Evolutionary conservation across 1,140 invertebrate genomes (phyloP), one percentile per base, ranked within the genome.

Genomic region (Pogonomyrmex californicus): DNA sequence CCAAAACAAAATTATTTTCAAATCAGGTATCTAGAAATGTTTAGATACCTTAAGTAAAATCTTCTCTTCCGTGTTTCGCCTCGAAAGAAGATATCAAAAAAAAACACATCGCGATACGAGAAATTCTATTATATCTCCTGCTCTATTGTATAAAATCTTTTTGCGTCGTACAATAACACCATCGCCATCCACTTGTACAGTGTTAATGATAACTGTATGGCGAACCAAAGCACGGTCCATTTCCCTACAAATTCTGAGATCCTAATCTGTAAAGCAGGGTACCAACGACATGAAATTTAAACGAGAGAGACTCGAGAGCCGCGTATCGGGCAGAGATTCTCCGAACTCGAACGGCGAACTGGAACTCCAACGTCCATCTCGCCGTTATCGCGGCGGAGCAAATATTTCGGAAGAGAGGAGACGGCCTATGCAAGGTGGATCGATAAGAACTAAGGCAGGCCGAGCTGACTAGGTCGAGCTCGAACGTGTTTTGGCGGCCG

Each of bases 381-480:
- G n/a, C 30, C 17, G 54, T 73, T 60, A 75, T 60, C 38, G 66
- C 41, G 51, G 10, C 44, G 41, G 7, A 33, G 54, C 63, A 83
- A 83, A 83, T 83, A 73, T 73, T 82, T 83, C 79, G 79, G 68
- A 83, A 83, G 79, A 73, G 38, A 73, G 30, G 41, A 83, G 68
- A 83, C 41, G 44, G 79, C 79, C 79, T 83, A 75, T 83, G 54
- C 79, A 75, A 75, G 54, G 68, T 62, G 30, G 79, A 83, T 83
- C 79, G 79, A 83, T 83, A 83, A 83, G 79, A 83, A 83, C 79
- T 66, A 83, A 83, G 68, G 79, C 79, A 73, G 68, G 68, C 68
- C 79, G 41, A 73, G 79, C 79, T 83, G 68, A 83, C 79, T 83
- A 83, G 79, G 79, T 75, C 79, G 79, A 75, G 44, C 79, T 83